Percentiles rank a stretch among this genome's conserved stretches.
Conservation (phyloP, 2,888 invertebrate species). For the Aphelenchoides bicaudatus region DNA sequence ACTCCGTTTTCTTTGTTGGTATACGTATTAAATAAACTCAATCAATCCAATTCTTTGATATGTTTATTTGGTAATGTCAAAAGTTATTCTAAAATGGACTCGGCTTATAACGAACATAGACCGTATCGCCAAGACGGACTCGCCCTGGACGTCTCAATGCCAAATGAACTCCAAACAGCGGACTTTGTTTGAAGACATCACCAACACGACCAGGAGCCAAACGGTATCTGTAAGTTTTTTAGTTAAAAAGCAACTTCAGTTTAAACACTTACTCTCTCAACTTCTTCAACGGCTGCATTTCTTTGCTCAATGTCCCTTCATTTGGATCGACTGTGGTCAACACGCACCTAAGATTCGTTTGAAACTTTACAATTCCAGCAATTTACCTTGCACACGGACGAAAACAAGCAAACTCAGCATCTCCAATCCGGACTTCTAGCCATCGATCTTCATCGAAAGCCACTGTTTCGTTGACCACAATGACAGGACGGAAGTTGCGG, state of each 20-base stretch:
- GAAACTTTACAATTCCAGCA: not conserved
- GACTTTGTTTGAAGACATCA: conserved; percentile 27
- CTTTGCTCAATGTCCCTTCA: conserved; percentile 20
- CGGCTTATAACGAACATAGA: conserved; percentile 31
- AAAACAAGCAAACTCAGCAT: conserved; percentile 48
- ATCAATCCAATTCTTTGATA: no score
- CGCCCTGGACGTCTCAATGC: conserved; percentile 28
- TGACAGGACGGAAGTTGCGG: conserved; percentile 52
- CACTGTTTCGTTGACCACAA: conserved; percentile 40
- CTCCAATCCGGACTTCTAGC: conserved; percentile 50
- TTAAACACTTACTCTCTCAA: conserved; percentile 23
- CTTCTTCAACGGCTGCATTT: conserved; percentile 35
- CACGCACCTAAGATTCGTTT: conserved; percentile 27
- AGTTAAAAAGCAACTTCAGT: not conserved
- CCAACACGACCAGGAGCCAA: conserved; percentile 26
- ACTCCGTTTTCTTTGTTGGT: no score
- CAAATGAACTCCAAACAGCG: conserved; percentile 38
- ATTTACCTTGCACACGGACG: conserved; percentile 51
- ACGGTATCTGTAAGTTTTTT: conserved; percentile 20
- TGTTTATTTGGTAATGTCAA: no score
- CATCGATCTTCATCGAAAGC: conserved; percentile 55
- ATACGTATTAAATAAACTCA: no score
- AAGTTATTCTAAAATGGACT: conserved; percentile 34
- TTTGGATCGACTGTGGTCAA: conserved; percentile 37
- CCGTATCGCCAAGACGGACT: conserved; percentile 30